Evolutionary conservation across 2,888 invertebrate species (phyloP), one percentile per base, ranked within the genome.

Genomic region (Lacanobia oleracea): DNA sequence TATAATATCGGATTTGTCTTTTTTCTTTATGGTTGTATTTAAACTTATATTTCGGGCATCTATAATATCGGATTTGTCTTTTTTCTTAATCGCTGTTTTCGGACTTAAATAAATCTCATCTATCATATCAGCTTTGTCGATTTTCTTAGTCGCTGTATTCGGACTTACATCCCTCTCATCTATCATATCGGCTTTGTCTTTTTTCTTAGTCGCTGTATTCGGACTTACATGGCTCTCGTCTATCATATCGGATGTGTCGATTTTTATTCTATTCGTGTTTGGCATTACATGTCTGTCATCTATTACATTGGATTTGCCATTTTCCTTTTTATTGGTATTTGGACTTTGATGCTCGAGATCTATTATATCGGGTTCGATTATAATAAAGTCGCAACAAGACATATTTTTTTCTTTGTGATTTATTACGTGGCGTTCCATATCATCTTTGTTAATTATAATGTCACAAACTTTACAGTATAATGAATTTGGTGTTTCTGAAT

Each of bases 401-500:
- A 67, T 71, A 63, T 83, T 77, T 43, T 81, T 80, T 2, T 81
- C 66, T 72, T 77, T 74, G 69, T 91, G 92, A 48, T 76, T 72
- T 40, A 18, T 23, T 72, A 86, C 75, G 76, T 93, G 94, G 16
- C 54, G 57, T 54, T 54, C 68, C 72, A 85, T 86, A 72, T 89
- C 84, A 66, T 73, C 77, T 72, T 71, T 82, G 67, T 92, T 91
- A 67, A 94, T 84, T 72, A 92, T 82, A 83, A 93, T 89, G 74
- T 93, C 91, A 85, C 94, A 94, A 65, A 81, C 61, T 70, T 87
- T 90, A 83, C 94, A 94, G 77, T 91, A 90, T 6, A 81, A 73
- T 51, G 91, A 89, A 48, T 88, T 79, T 54, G 86, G 81, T 59
- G 85, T 74, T 75, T 85, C 81, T 43, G 66, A 73, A 59, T 84